Conservation (phyloP, 2,113 vertebrate genomes). For the Acanthisitta chloris region DNA sequence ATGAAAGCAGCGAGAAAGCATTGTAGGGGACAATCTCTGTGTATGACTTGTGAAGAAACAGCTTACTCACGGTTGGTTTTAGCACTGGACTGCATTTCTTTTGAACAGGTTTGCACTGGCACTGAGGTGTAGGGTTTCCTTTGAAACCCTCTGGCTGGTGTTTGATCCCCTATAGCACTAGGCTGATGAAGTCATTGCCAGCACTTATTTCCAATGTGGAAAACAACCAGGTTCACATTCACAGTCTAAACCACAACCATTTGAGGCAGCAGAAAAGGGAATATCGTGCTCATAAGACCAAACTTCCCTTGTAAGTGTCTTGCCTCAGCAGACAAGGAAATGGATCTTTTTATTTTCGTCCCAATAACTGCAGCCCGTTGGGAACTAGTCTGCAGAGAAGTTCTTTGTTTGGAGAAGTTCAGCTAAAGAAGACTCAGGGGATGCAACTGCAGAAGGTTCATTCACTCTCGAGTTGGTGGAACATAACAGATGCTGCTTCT, state of each 20-base stretch:
- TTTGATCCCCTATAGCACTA: not conserved
- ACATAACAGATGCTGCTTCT: accelerated
- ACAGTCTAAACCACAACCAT: not conserved
- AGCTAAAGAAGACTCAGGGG: not conserved
- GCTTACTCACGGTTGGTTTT: not conserved
- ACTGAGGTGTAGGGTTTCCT: not conserved
- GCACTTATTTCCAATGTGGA: not conserved
- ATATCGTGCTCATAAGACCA: not conserved
- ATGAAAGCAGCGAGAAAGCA: not conserved
- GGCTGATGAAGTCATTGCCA: not conserved
- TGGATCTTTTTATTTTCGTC: not conserved
- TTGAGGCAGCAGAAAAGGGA: not conserved
- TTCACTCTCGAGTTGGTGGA: not conserved
- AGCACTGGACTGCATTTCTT: not conserved
- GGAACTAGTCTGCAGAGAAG: not conserved
- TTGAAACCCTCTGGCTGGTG: not conserved
- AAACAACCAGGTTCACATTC: not conserved
- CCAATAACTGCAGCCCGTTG: not conserved
- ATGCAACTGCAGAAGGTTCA: not conserved
- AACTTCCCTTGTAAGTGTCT: not conserved
- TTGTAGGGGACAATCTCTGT: not conserved
- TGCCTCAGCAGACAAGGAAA: not conserved
- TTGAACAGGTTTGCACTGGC: not conserved
- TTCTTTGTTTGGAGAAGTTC: not conserved
- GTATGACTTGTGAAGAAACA: not conserved